These are phyloP conservation scores for Stratiomys singularior DNA, from an alignment of 2,888 invertebrate genomes.

Conservation along the genomic window DNA sequence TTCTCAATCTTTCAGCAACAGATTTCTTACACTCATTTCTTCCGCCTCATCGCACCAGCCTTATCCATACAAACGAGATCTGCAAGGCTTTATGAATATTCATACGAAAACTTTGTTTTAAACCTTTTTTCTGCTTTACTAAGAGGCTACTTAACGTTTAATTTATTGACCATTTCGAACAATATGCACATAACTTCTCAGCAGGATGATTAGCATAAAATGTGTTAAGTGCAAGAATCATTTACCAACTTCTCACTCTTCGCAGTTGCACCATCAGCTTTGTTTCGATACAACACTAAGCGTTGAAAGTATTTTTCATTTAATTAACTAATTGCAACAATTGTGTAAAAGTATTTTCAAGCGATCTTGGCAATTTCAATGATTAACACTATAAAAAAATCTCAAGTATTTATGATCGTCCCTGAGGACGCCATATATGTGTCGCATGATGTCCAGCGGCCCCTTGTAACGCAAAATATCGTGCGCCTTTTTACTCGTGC, in stretches of 20 bases:
- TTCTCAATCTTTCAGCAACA: not conserved
- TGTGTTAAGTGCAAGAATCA: constrained; percentile 41
- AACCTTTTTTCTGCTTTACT: not conserved
- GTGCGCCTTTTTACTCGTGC: not conserved
- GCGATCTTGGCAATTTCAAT: constrained; percentile 50
- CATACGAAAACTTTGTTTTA: not conserved
- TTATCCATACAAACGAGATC: not conserved
- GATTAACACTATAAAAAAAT: constrained; percentile 50
- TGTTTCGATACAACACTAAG: not conserved
- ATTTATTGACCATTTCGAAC: constrained; percentile 32
- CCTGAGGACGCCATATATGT: not conserved
- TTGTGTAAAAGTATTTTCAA: constrained; percentile 47
- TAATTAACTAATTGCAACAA: constrained; percentile 52
- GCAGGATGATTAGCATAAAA: constrained; percentile 34
- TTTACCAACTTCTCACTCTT: constrained; percentile 42
- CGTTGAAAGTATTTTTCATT: constrained; percentile 41
- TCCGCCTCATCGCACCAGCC: not conserved
- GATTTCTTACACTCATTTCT: not conserved
- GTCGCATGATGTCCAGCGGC: not conserved
- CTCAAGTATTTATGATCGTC: constrained; percentile 28
- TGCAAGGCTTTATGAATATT: constrained; percentile 22
- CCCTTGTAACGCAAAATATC: not conserved
- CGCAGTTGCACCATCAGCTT: not conserved
- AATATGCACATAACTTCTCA: constrained; percentile 21
- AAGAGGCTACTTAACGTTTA: not conserved